Evolutionary conservation across 2,797 vertebrate genomes (phyloP), one percentile per base, ranked within the genome.

Genomic region (Danio albolineatus): DNA sequence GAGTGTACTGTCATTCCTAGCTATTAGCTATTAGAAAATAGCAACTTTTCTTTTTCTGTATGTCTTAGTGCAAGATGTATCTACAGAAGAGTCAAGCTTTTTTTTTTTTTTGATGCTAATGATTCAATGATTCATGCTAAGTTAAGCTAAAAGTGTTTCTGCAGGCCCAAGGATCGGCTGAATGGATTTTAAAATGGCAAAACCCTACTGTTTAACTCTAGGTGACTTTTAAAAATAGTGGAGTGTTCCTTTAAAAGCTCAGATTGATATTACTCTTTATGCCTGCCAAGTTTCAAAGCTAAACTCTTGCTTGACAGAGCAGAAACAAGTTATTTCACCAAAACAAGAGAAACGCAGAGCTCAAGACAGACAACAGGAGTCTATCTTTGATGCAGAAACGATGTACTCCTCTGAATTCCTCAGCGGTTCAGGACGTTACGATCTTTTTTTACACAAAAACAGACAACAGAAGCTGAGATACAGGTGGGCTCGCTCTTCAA

Each of bases 401-500:
- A 69, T 46, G 64, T 38, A 19, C 57, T 79, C 48, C 19, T 62
- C 49, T 41, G 38, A 70, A 61, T 64, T 81, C 56, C 53, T 56
- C 66, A 10, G 53, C 16, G 60, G 65, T 59, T 44, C n/a, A 51
- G 44, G 49, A 76, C 5, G n/a, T 36, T 62, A 36, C 7, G 28
- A 71, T 71, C 44, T 6, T 72, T 28, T n/a, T 28, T 28, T 21
- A 39, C 41, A 65, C 48, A 70, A 44, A 75, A 71, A 49, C 71
- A 61, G 56, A 64, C 39, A 48, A 69, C 48, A 76, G 69, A 46
- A 65, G 67, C 10, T 44, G 49, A 76, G 48, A 43, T 59, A 59
- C 51, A 65, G 59, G 73, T 75, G 78, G 59, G 57, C 28, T 57
- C 43, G 36, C 14, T 74, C 60, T 74, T 80, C 77, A 83, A 51